phyloP scores from a whole-genome alignment of 64 coral and sea anemone species.

The Anthopleura sola region DNA sequence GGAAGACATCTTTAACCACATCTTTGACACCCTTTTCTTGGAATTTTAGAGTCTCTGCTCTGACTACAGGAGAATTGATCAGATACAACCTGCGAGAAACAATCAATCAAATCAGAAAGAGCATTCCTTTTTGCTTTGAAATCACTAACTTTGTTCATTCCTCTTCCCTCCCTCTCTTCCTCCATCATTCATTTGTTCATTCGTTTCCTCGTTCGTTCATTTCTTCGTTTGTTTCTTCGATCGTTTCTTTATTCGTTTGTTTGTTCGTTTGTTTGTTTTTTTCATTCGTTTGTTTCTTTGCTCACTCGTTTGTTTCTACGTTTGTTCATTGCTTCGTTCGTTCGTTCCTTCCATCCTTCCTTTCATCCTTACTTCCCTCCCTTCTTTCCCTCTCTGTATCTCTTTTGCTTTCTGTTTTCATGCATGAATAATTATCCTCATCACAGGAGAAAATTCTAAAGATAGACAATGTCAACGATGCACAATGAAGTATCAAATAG shows the following conservation, averaged over 20 bases:
- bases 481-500: no score
- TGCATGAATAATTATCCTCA: neutral
- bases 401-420: no score
- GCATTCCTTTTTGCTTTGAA: neutral
- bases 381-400: no score
- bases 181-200: neutral
- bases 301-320: neutral
- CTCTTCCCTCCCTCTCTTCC: neutral
- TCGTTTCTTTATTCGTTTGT: no score
- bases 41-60: constrained; percentile 97
- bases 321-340: neutral
- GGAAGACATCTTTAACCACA: constrained; percentile 96
- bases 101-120: neutral
- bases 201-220: neutral
- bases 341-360: neutral
- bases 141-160: neutral
- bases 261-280: no score
- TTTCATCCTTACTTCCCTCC: neutral
- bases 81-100: constrained; percentile 76
- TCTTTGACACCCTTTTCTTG: constrained; percentile 99
- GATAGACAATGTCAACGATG: no score
- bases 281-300: neutral
- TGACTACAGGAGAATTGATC: constrained; percentile 98
- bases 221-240: neutral
- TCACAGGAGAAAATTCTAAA: no score